phyloP scores from a whole-genome alignment of 1,140 invertebrate species.

The Ganaspis sp. region DNA sequence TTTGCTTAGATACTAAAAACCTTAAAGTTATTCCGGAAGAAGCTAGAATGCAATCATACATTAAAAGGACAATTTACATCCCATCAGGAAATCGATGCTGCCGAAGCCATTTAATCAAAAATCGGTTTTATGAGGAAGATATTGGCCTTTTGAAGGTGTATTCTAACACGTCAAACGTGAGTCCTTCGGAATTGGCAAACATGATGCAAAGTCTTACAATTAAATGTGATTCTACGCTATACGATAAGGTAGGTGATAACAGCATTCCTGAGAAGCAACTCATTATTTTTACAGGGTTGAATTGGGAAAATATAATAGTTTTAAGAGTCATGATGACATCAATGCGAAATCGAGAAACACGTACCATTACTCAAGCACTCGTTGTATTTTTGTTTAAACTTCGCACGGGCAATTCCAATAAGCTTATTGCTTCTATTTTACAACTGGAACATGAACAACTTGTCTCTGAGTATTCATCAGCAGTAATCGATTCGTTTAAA shows the following conservation, averaged over 20 bases:
- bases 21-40: slow-evolving; percentile 39
- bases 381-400: slow-evolving; percentile 41
- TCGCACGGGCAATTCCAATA: slow-evolving; percentile 39
- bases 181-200: slow-evolving; percentile 22
- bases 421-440: neutral
- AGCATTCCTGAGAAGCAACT: slow-evolving; percentile 45
- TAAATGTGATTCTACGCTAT: slow-evolving; percentile 10
- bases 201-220: slow-evolving; percentile 35
- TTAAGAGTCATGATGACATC: slow-evolving; percentile 37
- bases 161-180: slow-evolving; percentile 33
- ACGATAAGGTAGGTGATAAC: slow-evolving; percentile 44
- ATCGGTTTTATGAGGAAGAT: slow-evolving; percentile 49
- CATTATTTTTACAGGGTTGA: slow-evolving; percentile 42
- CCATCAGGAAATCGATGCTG: slow-evolving; percentile 50
- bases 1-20: slow-evolving; percentile 35
- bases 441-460: too few species aligned
- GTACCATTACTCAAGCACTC: slow-evolving; percentile 40
- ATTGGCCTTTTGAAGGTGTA: slow-evolving; percentile 38
- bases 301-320: slow-evolving; percentile 41
- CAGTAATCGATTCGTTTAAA: too few species aligned
- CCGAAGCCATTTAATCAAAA: slow-evolving; percentile 44
- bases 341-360: slow-evolving; percentile 34
- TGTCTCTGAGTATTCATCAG: too few species aligned
- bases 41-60: slow-evolving; percentile 35
- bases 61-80: slow-evolving; percentile 41